phyloP scores from a whole-genome alignment of 2,888 invertebrate species.

The Aspidiotus rigidus region DNA sequence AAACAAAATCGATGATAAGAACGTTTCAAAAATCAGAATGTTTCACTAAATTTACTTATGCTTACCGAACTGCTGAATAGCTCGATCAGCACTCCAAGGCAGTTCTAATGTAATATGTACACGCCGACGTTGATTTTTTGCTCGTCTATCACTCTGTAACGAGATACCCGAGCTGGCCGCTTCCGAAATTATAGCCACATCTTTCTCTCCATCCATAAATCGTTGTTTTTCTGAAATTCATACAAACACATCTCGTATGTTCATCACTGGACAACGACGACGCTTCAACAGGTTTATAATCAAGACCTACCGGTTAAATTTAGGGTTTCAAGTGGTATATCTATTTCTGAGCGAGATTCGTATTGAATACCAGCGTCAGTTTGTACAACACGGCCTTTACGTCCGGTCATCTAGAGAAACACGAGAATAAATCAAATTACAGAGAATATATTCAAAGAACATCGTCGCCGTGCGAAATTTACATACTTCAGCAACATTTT shows the following conservation, averaged over 20 bases:
- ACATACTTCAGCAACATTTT: slow-evolving; percentile 84
- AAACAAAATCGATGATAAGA: background rate
- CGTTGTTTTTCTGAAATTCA: slow-evolving; percentile 50
- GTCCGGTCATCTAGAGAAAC: slow-evolving; percentile 77
- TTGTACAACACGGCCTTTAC: slow-evolving; percentile 86
- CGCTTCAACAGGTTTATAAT: slow-evolving; percentile 44
- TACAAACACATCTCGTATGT: too few species aligned
- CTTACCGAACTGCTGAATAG: slow-evolving; percentile 94
- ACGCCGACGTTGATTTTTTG: slow-evolving; percentile 80
- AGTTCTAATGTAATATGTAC: slow-evolving; percentile 97
- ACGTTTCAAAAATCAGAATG: background rate
- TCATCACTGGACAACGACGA: too few species aligned
- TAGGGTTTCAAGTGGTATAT: slow-evolving; percentile 91
- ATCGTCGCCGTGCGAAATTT: background rate
- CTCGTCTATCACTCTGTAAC: slow-evolving; percentile 89
- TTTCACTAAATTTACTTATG: slow-evolving; percentile 15
- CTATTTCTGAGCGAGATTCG: slow-evolving; percentile 86
- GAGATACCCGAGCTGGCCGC: slow-evolving; percentile 98
- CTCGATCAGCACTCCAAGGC: slow-evolving; percentile 98
- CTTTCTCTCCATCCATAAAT: slow-evolving; percentile 98
- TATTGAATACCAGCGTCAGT: slow-evolving; percentile 87
- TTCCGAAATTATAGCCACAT: slow-evolving; percentile 97
- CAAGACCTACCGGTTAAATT: slow-evolving; percentile 71
- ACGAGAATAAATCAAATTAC: slow-evolving; percentile 17
- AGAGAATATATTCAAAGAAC: background rate